phyloP scores from a whole-genome alignment of 2,888 invertebrate species.

The Heliconius cydno region DNA sequence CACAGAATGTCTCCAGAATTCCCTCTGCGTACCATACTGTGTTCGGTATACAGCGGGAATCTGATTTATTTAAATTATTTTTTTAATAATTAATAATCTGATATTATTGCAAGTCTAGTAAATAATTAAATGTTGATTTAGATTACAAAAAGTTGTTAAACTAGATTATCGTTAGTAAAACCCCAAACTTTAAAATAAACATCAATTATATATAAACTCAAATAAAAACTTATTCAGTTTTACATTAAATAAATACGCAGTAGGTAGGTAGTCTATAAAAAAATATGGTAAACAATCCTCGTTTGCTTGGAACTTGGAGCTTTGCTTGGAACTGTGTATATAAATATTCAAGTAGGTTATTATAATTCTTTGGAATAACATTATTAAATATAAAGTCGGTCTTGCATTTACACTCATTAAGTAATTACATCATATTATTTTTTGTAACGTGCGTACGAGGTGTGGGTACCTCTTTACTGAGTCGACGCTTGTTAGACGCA shows the following conservation, averaged over 20 bases:
- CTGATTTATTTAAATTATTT: no score
- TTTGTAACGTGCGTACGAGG: not conserved
- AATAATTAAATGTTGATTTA: slow-evolving; percentile 12
- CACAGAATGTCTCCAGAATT: no score
- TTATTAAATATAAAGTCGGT: slow-evolving; percentile 4
- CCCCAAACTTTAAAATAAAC: not conserved
- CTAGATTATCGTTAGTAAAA: not conserved
- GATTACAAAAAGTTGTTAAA: not conserved
- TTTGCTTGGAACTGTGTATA: slow-evolving; percentile 9
- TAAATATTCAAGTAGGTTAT: slow-evolving; percentile 18
- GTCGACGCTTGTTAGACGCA: not conserved
- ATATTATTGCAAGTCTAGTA: not conserved
- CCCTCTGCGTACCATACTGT: no score
- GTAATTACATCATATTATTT: slow-evolving; percentile 15
- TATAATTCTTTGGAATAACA: slow-evolving; percentile 17
- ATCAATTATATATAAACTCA: not conserved
- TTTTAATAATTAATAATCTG: not conserved
- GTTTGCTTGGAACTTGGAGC: slow-evolving; percentile 6
- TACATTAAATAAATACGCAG: not conserved
- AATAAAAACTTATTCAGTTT: not conserved
- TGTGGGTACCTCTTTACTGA: not conserved
- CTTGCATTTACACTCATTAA: slow-evolving; percentile 7
- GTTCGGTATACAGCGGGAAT: no score
- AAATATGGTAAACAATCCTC: slow-evolving; percentile 1
- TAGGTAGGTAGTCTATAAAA: slow-evolving; percentile 1